Evolutionary conservation across 2,888 invertebrate genomes (phyloP).

Genomic region (Andrena praecox): DNA sequence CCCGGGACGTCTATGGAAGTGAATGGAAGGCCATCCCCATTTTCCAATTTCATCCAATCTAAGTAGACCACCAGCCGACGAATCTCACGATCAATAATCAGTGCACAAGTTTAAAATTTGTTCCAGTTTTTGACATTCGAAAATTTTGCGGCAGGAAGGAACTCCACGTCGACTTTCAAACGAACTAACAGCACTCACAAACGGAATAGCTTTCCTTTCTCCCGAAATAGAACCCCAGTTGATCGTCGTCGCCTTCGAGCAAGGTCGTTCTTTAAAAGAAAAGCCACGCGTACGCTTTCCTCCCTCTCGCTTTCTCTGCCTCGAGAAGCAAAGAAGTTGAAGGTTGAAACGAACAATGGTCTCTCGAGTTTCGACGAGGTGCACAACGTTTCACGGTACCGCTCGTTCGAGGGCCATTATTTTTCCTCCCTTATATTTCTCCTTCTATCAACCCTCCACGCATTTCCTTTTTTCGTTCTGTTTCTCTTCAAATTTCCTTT

Average conservation of each 20-base stretch:
- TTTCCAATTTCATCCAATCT: not conserved
- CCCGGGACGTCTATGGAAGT: too few species aligned
- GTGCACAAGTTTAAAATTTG: not conserved
- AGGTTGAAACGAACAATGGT: conserved; percentile 67
- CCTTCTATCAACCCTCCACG: conserved; percentile 5
- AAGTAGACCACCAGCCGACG: not conserved
- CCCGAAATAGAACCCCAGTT: conserved; percentile 30
- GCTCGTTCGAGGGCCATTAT: conserved; percentile 67
- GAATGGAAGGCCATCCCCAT: too few species aligned
- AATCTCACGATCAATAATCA: not conserved
- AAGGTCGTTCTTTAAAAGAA: conserved; percentile 54
- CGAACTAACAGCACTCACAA: not conserved
- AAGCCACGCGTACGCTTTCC: conserved; percentile 29
- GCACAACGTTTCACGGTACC: conserved; percentile 62
- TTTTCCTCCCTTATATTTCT: conserved; percentile 2
- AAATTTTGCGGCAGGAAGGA: not conserved
- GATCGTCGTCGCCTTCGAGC: conserved; percentile 48
- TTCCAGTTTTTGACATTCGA: not conserved
- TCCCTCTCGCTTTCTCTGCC: conserved; percentile 34
- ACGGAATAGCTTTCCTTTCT: conserved; percentile 1
- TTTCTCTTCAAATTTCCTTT: conserved; percentile 41
- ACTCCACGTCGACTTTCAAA: conserved; percentile 11
- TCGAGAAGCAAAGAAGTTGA: conserved; percentile 57
- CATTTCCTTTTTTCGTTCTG: conserved; percentile 24
- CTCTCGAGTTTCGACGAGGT: conserved; percentile 70